Percentiles rank a stretch among this genome's conserved stretches.
Evolutionary conservation across 2,888 invertebrate genomes (phyloP).

Genomic region (Acanthosepion pharaonis): DNA sequence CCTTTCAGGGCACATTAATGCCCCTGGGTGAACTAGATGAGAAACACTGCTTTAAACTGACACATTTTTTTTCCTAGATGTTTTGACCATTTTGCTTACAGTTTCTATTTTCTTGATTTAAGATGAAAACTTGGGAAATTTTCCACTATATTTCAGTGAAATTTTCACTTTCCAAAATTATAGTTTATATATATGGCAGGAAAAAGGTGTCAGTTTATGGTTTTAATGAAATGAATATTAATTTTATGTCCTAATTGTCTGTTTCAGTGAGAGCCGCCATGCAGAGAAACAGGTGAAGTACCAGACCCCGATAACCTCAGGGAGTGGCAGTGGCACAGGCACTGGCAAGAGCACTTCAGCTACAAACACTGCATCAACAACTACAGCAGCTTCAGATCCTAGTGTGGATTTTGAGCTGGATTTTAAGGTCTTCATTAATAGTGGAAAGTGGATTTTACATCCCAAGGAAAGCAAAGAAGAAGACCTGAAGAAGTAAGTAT

Average conservation of each 20-base stretch:
- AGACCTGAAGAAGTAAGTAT: conserved; percentile 60
- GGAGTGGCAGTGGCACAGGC: conserved; percentile 48
- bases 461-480: conserved; percentile 77
- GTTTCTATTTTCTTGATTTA: no score
- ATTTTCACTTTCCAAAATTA: no score
- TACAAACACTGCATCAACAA: conserved; percentile 53
- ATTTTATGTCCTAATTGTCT: background rate
- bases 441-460: conserved; percentile 96
- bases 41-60: no score
- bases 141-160: no score
- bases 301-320: conserved; percentile 6
- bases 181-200: no score
- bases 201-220: no score
- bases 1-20: no score
- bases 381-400: conserved; percentile 74
- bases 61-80: no score
- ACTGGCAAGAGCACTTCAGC: conserved; percentile 25
- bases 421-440: conserved; percentile 95
- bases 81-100: no score
- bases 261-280: background rate
- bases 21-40: no score
- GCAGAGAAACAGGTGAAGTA: conserved; percentile 35
- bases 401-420: conserved; percentile 96
- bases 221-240: no score
- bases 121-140: no score